Base-by-base conservation (phyloP, 2,113 vertebrate species). In the Pluvialis apricaria region DNA sequence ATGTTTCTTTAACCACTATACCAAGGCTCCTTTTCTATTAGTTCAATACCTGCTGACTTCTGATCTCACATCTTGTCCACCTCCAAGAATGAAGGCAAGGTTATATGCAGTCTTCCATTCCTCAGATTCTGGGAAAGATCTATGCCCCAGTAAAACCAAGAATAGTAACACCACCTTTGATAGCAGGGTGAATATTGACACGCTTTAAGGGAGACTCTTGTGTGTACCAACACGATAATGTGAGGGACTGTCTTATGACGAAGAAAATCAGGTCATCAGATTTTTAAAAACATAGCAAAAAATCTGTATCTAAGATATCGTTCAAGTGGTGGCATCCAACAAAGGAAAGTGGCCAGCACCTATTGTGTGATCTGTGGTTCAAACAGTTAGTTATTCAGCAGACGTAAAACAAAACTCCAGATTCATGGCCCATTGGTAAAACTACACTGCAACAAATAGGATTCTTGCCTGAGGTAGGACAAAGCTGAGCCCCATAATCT, bases 1-100 rank as follows among this genome's bases (percentile, higher is more conserved):
- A 77, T 25, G 34, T 86, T 91, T 97, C 90, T 97, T 96, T 93
- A 95, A 71, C 38, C 82, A 91, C 58, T 87, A 45, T 86, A 83
- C 71, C 66, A 90, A 96, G 78, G 77, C 54, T 86, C 54, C 54
- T 82, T 76, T 91, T 57, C 9, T 34, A 55, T 52, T 62, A 82
- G 31, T 85, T 87, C 70, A 80, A 78, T 73, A 80, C 26, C 51
- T 75, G 76, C 78, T 94, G 83, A 72, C 11, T 47, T 42, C 29
- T 66, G 45, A 52, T 85, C 62, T 90, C 45, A 44, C 18, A 13
- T 70, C 75, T 81, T 73, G 55, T 73, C 54, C 42, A 66, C 36
- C 29, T 52, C 47, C 52, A 95, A 82, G 82, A 75, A 70, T 6
- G 42, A 93, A 65, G 62, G 44, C 36, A 94, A 83, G 72, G 31